Evolutionary conservation across 2,797 vertebrate genomes (phyloP).

Genomic region (Anas bernieri): DNA sequence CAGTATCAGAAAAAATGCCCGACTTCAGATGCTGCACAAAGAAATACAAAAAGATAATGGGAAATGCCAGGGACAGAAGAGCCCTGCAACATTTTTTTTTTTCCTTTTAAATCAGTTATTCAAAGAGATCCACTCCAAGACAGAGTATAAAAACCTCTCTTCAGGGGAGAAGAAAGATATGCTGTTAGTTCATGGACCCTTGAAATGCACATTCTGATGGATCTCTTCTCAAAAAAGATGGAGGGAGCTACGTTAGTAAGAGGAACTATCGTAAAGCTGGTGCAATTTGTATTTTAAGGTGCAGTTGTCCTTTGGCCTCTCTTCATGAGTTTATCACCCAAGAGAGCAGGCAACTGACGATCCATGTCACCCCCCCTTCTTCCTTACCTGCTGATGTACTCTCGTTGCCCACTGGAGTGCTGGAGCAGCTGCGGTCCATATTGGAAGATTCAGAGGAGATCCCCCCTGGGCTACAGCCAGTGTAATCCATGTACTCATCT

Average conservation of each 20-base stretch:
- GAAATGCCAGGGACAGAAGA: not conserved
- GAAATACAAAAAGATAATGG: not conserved
- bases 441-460: conserved; percentile 97
- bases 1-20: not conserved
- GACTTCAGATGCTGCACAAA: not conserved
- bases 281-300: not conserved
- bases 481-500: conserved; percentile 95
- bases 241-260: not conserved
- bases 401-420: conserved; percentile 96
- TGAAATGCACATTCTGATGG: not conserved
- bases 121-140: not conserved
- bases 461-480: conserved; percentile 91
- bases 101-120: not conserved
- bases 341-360: not conserved
- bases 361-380: not conserved
- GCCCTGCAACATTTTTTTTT: not conserved
- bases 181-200: not conserved
- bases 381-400: conserved; percentile 92
- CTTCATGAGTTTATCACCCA: not conserved
- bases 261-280: not conserved
- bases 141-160: not conserved
- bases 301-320: not conserved
- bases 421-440: conserved; percentile 97
- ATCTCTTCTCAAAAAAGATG: not conserved
- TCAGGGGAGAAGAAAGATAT: not conserved